Evolutionary conservation across 2,797 vertebrate genomes (phyloP).

Genomic region (Acipenser ruthenus): DNA sequence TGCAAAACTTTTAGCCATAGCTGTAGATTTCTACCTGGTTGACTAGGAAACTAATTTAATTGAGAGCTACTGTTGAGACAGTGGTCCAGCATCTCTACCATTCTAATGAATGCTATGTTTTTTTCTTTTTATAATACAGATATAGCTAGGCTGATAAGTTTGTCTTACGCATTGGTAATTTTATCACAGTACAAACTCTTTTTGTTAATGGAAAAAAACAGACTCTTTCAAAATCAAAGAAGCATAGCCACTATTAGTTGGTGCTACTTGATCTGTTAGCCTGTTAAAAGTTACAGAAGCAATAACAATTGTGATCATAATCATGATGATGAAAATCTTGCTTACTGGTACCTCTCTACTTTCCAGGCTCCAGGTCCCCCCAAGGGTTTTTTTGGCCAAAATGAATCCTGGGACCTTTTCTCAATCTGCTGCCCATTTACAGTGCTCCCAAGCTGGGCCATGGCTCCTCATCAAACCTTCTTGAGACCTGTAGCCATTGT

Average conservation of each 20-base stretch:
- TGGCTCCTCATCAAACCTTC: constrained; percentile 31
- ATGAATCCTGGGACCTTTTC: constrained; percentile 6
- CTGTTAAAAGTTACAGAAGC: constrained; percentile 6
- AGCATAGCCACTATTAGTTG: background rate
- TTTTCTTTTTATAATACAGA: background rate
- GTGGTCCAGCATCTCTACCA: too few species aligned
- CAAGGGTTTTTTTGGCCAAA: constrained; percentile 16
- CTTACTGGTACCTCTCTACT: background rate
- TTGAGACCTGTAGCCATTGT: constrained; percentile 25
- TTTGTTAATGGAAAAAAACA: background rate
- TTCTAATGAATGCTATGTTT: background rate
- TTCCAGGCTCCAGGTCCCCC: constrained; percentile 8
- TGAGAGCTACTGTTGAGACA: too few species aligned
- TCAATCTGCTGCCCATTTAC: constrained; percentile 22
- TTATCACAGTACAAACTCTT: too few species aligned
- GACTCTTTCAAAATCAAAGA: background rate
- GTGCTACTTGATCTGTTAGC: background rate
- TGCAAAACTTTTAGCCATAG: too few species aligned
- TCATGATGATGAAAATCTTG: constrained; percentile 1
- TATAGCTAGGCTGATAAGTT: too few species aligned
- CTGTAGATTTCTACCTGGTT: too few species aligned
- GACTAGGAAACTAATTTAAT: too few species aligned
- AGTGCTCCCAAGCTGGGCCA: constrained; percentile 26
- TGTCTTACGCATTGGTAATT: too few species aligned
- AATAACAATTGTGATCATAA: constrained; percentile 2